Conservation (phyloP, 2,797 vertebrate species). For the Distichodus sexfasciatus region DNA sequence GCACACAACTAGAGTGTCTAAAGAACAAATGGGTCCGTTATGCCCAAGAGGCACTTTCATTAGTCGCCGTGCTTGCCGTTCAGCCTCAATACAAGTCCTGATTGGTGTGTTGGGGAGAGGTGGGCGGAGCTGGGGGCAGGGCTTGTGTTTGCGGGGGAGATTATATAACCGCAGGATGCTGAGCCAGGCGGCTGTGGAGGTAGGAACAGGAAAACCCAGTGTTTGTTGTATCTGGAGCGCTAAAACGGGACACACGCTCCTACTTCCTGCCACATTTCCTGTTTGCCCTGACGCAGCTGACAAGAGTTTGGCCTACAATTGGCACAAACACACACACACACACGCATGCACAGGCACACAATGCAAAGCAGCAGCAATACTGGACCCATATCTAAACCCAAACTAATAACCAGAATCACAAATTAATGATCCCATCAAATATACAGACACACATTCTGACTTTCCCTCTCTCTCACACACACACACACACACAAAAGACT, state of each 20-base stretch:
- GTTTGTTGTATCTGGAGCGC: slow-evolving; percentile 51
- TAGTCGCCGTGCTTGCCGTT: not conserved
- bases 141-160: not conserved
- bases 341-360: not conserved
- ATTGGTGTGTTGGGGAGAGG: not conserved
- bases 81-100: not conserved
- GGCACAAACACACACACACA: not conserved
- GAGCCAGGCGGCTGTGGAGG: slow-evolving; percentile 30
- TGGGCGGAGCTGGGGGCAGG: not conserved
- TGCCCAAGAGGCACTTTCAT: not conserved
- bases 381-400: too few relatives aligned
- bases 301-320: not conserved
- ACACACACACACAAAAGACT: not conserved
- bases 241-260: slow-evolving; percentile 47
- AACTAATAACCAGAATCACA: too few relatives aligned
- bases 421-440: too few relatives aligned
- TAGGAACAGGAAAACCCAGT: slow-evolving; percentile 52
- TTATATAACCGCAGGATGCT: slow-evolving; percentile 32
- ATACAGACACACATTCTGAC: not conserved
- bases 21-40: not conserved
- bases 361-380: too few relatives aligned
- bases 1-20: not conserved
- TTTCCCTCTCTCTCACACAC: not conserved
- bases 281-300: slow-evolving; percentile 41
- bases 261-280: slow-evolving; percentile 55